These are phyloP conservation scores for Tetramorium simillimum DNA, from an alignment of 1,140 invertebrate species.

Conservation along the genomic window DNA sequence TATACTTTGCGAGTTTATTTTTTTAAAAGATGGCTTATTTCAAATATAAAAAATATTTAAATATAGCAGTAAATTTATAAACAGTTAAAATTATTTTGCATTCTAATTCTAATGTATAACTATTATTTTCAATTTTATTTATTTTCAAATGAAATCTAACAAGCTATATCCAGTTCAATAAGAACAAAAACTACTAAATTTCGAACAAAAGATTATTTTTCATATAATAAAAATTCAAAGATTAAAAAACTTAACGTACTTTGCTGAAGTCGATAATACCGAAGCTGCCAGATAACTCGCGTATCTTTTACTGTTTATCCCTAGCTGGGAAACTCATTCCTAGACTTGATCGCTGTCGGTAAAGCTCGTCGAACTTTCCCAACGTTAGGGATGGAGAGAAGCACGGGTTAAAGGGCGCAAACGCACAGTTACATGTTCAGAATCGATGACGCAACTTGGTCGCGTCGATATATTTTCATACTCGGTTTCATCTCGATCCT, in stretches of 20 bases:
- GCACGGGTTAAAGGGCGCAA: conserved; percentile 34
- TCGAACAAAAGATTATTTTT: not conserved
- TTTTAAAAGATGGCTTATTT: not conserved
- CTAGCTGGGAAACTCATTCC: conserved; percentile 28
- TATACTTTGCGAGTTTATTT: not conserved
- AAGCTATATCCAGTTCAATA: not conserved
- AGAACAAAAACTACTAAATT: not conserved
- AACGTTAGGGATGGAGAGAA: not conserved
- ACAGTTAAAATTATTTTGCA: not conserved
- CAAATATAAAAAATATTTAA: not conserved
- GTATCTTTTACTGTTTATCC: conserved; percentile 5
- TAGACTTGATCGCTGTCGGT: conserved; percentile 56
- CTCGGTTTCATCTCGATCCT: conserved; percentile 46
- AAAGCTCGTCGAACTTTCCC: not conserved
- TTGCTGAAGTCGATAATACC: conserved; percentile 32
- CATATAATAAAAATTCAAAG: not conserved
- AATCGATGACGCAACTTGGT: conserved; percentile 66
- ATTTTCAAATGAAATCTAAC: conserved; percentile 9
- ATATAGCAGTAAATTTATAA: not conserved
- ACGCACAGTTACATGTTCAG: conserved; percentile 17
- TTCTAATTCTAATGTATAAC: not conserved
- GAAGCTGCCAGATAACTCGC: not conserved
- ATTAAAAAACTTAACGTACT: not conserved
- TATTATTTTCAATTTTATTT: not conserved
- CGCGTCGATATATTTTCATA: conserved; percentile 41